Conservation (phyloP, 2,888 invertebrate species). For the Phyllotreta cruciferae region DNA sequence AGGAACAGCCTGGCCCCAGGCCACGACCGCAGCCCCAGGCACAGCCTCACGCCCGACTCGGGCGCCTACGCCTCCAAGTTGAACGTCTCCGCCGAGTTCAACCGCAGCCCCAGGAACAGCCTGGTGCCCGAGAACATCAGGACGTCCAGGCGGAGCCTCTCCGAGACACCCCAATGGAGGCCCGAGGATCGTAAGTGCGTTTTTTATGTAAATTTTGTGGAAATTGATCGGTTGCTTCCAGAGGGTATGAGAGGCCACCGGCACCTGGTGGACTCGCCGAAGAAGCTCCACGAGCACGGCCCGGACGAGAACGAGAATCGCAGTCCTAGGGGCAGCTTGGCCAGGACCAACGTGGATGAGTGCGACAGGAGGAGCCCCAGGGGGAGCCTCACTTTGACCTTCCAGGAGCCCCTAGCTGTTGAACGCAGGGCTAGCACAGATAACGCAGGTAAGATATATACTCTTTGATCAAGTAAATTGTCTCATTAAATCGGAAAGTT, state of each 20-base stretch:
- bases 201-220: neutral
- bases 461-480: neutral
- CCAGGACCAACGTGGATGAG: constrained; percentile 61
- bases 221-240: neutral
- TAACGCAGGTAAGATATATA: constrained; percentile 63
- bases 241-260: constrained; percentile 59
- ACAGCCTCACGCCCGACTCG: constrained; percentile 69
- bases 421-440: constrained; percentile 69
- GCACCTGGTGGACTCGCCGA: constrained; percentile 62
- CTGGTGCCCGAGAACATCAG: constrained; percentile 60
- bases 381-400: constrained; percentile 68
- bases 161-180: constrained; percentile 67
- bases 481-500: neutral
- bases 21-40: constrained; percentile 64
- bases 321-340: constrained; percentile 70
- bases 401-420: constrained; percentile 67
- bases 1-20: constrained; percentile 64
- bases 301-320: constrained; percentile 58
- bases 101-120: constrained; percentile 64
- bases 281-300: constrained; percentile 66
- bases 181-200: constrained; percentile 61
- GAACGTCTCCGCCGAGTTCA: constrained; percentile 56
- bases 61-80: constrained; percentile 58
- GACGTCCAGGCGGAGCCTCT: constrained; percentile 66
- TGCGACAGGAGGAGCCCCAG: constrained; percentile 63